phyloP scores from a whole-genome alignment of 1,140 invertebrate genomes.

The Chironomus striatipennis region DNA sequence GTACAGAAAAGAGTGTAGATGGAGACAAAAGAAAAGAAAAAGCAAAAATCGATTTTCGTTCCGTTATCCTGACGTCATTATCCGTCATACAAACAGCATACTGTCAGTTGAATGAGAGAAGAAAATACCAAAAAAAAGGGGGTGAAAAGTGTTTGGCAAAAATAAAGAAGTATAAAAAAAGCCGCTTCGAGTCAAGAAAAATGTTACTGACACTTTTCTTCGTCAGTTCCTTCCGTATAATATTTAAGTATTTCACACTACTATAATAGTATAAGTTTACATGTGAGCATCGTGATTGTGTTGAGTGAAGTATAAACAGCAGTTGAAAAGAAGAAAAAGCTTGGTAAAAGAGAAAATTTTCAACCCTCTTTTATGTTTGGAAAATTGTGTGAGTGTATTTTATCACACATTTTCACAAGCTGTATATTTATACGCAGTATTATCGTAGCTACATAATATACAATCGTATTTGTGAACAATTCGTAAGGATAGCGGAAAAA shows the following conservation, averaged over 20 bases:
- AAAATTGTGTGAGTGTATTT: background rate
- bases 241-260: no score
- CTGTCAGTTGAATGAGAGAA: background rate
- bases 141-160: constrained; percentile 12
- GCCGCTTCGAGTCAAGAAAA: constrained; percentile 3
- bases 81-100: constrained; percentile 11
- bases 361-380: background rate
- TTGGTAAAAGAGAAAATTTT: background rate
- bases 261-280: no score
- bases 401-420: background rate
- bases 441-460: background rate
- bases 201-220: constrained; percentile 13
- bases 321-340: background rate
- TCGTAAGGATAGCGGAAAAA: background rate
- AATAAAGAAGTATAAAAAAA: background rate
- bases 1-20: background rate
- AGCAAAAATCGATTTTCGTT: constrained; percentile 19
- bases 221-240: constrained; percentile 11
- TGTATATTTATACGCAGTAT: background rate
- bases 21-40: constrained; percentile 9
- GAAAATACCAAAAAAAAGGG: background rate
- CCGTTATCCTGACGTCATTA: constrained; percentile 19
- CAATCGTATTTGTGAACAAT: background rate
- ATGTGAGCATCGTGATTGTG: no score
- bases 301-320: no score